phyloP scores from a whole-genome alignment of 2,888 invertebrate genomes.

The Latrodectus elegans region DNA sequence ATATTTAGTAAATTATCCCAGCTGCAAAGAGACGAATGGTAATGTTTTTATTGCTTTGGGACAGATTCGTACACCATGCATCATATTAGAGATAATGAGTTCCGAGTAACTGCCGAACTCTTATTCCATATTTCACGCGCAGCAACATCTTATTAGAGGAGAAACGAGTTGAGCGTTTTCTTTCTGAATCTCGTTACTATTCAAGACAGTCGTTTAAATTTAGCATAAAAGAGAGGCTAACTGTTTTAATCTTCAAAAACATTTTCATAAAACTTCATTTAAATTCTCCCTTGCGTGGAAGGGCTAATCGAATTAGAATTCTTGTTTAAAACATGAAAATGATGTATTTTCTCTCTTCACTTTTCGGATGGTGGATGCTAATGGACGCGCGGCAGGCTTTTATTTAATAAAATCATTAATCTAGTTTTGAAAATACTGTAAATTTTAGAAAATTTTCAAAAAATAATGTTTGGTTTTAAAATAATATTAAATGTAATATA shows the following conservation, averaged over 20 bases:
- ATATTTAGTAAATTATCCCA: too few relatives aligned
- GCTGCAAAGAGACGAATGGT: background rate
- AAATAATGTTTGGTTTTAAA: too few relatives aligned
- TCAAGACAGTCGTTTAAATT: conserved; percentile 2
- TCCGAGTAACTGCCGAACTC: background rate
- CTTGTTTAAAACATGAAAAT: background rate
- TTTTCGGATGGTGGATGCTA: too few relatives aligned
- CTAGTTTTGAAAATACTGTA: too few relatives aligned
- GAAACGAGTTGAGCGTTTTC: background rate
- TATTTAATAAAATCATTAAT: too few relatives aligned
- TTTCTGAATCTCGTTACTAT: conserved; percentile 5
- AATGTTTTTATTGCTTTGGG: conserved; percentile 2
- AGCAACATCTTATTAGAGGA: background rate
- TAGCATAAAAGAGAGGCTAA: background rate
- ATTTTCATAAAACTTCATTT: background rate
- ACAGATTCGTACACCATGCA: background rate
- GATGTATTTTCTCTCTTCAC: background rate
- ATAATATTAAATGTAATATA: too few relatives aligned
- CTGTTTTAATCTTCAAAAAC: background rate
- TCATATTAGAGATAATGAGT: conserved; percentile 1
- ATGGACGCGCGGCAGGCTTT: too few relatives aligned
- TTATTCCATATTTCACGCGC: background rate
- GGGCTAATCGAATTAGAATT: background rate
- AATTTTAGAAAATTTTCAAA: too few relatives aligned
- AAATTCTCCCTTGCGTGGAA: conserved; percentile 4